Base-by-base conservation (phyloP, 2,888 invertebrate species). In the Cybosia mesomella region DNA sequence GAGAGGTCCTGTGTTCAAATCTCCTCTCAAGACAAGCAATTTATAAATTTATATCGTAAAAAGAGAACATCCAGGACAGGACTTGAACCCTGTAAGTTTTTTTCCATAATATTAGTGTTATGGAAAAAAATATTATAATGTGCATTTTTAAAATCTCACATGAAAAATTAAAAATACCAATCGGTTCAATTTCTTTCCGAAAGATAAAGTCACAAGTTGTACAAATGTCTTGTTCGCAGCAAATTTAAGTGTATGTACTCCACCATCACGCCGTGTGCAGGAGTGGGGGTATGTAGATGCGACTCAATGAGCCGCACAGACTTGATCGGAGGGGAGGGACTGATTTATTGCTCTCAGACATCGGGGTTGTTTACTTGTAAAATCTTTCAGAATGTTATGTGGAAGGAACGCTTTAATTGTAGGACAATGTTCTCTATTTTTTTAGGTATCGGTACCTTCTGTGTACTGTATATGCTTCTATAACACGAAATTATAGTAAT, bases 271-370 rank as follows among this genome's bases (percentile, higher is more conserved):
- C n/a, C 21, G 28, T n/a, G 32, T 62, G 34, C 32, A 32, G n/a
- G 3, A 18, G 49, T 15, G 34, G 55, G 24, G 55, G 67, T 74
- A 78, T 78, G 78, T 68, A 78, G 70, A 78, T 74, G 66, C 60
- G 71, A 54, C 22, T 71, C 76, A 78, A 78, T 78, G 78, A 78
- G 74, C 57, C 78, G 76, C 5, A 22, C 10, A 43, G 57, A 63
- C 21, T 24, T 43, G 66, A 78, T 76, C 53, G 74, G 36, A 59
- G 65, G 78, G 78, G 79, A 58, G 72, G 74, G 0, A 36, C 15
- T 66, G 70, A 78, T 76, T 72, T 78, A 78, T 73, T 9, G 54
- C 4, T 10, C 21, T n/a, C 64, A 21, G 49, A 62, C 43, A 18
- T 2, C 24, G 55, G 61, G 66, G 66, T 34, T 54, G 59, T 13